Evolutionary conservation across 1,140 invertebrate genomes (phyloP), one percentile per base, ranked within the genome.

Genomic region (Adoxophyes honmai): DNA sequence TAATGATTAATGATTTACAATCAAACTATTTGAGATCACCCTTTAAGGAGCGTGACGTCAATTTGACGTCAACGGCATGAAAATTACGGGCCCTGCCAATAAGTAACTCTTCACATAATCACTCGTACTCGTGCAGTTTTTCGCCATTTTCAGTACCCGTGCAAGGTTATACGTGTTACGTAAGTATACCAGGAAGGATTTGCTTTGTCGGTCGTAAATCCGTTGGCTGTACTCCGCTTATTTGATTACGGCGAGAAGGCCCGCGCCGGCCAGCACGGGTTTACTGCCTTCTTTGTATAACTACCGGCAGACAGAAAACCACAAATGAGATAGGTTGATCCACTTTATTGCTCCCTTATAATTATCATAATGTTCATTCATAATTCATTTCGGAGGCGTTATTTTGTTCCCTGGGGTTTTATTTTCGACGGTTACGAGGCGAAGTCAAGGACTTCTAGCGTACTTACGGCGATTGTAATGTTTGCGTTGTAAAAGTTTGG

Each of bases 231-330:
- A 59, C 55, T 66, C 58, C 34, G 64, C 51, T 69, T 74, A 71
- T 74, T 74, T 74, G 68, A 74, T 74, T 74, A 69, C 64, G 61
- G 8, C 21, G 52, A 61, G 14, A 28, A 28, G 21, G 21, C 21
- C 52, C 10, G 39, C 55, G 57, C 64, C 21, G 42, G 42, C 42
- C 18, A 18, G 57, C 35, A 61, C 18, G 14, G 21, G 52, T 71
- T 73, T 71, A 73, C 66, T 62, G 61, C 63, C 64, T 70, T 71
- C 66, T 67, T 64, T 59, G 61, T 48, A 65, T 65, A 63, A 66
- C 66, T 60, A 52, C 52, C 58, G 52, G 15, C 56, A 1, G 16
- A 6, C 42, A 1, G 21, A 33, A 28, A 2, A 48, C 42, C 42
- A 48, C 42, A 48, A 48, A 48, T 48, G 42, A 48, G 42, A 48